Evolutionary conservation across 2,888 invertebrate genomes (phyloP).

Genomic region (Choreutis nemorana): DNA sequence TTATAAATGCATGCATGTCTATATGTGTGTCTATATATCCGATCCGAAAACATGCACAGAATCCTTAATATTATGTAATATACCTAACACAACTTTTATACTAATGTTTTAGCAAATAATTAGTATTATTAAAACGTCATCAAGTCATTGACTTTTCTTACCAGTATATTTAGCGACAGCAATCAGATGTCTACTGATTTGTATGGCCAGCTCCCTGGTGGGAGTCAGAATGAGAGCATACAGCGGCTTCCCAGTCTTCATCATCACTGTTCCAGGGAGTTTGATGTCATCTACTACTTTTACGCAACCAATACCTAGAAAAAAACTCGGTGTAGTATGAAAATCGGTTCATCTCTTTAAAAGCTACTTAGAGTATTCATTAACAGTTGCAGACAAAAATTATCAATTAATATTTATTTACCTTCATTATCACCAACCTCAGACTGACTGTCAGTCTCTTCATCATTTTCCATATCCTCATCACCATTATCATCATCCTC

Average conservation of each 20-base stretch:
- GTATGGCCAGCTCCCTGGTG: slow-evolving; percentile 95
- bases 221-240: slow-evolving; percentile 93
- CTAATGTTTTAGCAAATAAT: no score
- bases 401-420: slow-evolving; percentile 4
- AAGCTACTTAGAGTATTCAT: background rate
- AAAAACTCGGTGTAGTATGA: slow-evolving; percentile 1
- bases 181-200: slow-evolving; percentile 86
- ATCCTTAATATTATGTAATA: no score
- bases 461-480: slow-evolving; percentile 13
- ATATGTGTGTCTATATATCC: no score
- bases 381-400: slow-evolving; percentile 2
- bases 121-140: slow-evolving; percentile 1
- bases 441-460: slow-evolving; percentile 13
- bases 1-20: no score
- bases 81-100: no score
- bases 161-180: slow-evolving; percentile 83
- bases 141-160: slow-evolving; percentile 14
- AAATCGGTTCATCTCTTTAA: background rate
- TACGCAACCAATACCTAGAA: slow-evolving; percentile 66
- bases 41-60: no score
- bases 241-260: slow-evolving; percentile 64
- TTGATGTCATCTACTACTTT: slow-evolving; percentile 64
- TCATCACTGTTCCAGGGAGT: slow-evolving; percentile 27
- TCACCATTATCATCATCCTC: slow-evolving; percentile 12
- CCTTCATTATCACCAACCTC: slow-evolving; percentile 25